Conservation (phyloP, 2,888 invertebrate species). For the Drosophila formosana region DNA sequence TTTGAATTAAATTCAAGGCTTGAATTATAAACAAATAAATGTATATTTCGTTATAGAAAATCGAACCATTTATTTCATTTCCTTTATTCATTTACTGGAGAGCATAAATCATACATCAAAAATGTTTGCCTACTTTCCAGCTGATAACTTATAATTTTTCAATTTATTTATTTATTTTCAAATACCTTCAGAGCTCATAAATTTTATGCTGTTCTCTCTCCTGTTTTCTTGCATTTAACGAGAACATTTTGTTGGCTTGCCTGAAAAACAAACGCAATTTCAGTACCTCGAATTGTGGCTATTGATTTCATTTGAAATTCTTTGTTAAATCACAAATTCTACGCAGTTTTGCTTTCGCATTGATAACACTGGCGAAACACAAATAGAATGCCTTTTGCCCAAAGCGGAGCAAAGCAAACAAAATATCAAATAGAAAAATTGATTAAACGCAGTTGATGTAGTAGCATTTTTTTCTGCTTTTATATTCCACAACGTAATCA, state of each 20-base stretch:
- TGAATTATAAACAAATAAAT: too few relatives aligned
- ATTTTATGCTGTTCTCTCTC: too few relatives aligned
- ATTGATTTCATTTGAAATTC: background rate
- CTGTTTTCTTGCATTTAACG: too few relatives aligned
- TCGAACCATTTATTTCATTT: too few relatives aligned
- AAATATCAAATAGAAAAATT: conserved; percentile 7
- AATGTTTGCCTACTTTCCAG: background rate
- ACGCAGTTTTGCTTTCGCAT: background rate
- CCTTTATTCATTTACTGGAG: too few relatives aligned
- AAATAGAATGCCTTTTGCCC: background rate
- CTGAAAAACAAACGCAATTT: too few relatives aligned
- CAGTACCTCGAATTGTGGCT: background rate
- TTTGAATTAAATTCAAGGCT: too few relatives aligned
- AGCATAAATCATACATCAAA: background rate
- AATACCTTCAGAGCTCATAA: too few relatives aligned
- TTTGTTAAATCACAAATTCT: conserved; percentile 1
- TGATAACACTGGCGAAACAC: background rate
- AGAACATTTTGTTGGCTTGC: too few relatives aligned
- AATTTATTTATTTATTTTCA: too few relatives aligned
- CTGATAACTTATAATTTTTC: background rate
- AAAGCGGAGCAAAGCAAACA: background rate
- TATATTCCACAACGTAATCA: background rate
- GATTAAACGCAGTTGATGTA: background rate
- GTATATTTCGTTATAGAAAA: too few relatives aligned
- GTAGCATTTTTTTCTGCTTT: background rate